Percentiles rank a stretch among this genome's conserved stretches.
Conservation (phyloP, 1,140 invertebrate genomes). For the Drosophila parabipectinata region DNA sequence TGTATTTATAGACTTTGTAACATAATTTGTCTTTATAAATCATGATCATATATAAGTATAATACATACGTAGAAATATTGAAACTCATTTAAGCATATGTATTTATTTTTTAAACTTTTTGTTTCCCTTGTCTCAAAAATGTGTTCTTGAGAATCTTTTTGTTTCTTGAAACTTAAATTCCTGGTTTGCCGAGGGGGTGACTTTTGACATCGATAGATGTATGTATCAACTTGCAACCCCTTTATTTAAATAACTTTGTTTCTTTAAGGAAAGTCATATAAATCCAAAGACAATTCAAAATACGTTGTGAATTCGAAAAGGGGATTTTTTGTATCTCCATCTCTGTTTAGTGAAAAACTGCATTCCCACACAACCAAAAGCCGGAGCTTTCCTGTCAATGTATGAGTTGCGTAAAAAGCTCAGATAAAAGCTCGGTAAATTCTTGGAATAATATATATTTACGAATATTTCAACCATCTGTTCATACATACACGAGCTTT, state of each 20-base stretch:
- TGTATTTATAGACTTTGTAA: too few relatives aligned
- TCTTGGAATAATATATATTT: conserved; percentile 42
- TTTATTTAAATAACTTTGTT: neutral
- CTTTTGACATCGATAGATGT: neutral
- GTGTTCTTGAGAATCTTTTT: neutral
- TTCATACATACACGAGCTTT: conserved; percentile 15
- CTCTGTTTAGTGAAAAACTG: conserved; percentile 30
- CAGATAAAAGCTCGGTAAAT: conserved; percentile 64
- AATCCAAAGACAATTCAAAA: conserved; percentile 22
- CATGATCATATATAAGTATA: too few relatives aligned
- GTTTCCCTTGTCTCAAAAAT: too few relatives aligned
- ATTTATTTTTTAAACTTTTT: too few relatives aligned
- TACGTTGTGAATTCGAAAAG: conserved; percentile 20
- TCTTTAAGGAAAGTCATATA: neutral
- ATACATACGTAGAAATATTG: too few relatives aligned
- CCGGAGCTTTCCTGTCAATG: conserved; percentile 19
- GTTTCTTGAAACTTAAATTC: neutral
- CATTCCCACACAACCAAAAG: conserved; percentile 6
- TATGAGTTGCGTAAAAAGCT: conserved; percentile 31
- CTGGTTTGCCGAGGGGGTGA: neutral
- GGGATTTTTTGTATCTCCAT: conserved; percentile 21
- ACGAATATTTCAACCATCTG: conserved; percentile 2
- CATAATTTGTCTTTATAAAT: too few relatives aligned
- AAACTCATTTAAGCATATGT: too few relatives aligned
- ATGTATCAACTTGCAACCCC: neutral